Evolutionary conservation across 2,113 vertebrate species (phyloP).

Genomic region (Dendropsophus ebraccatus): DNA sequence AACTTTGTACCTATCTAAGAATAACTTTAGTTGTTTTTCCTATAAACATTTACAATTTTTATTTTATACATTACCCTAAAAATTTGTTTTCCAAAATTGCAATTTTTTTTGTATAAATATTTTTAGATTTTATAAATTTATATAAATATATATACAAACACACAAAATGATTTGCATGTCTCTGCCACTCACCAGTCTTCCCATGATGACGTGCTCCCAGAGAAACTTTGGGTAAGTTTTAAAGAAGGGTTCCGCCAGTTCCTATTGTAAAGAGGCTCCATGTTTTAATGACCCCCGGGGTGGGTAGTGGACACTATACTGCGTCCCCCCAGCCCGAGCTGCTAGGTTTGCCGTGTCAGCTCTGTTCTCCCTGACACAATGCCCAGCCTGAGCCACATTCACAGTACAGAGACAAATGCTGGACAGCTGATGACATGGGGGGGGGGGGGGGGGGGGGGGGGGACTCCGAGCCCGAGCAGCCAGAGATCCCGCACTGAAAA

Average conservation of each 20-base stretch:
- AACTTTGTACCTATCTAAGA: too few relatives aligned
- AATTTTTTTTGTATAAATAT: background rate
- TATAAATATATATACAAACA: too few relatives aligned
- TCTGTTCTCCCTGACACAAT: constrained; percentile 34
- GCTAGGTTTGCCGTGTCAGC: background rate
- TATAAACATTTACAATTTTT: too few relatives aligned
- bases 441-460: background rate
- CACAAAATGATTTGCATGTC: too few relatives aligned
- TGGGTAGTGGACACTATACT: background rate
- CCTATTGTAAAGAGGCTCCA: constrained; percentile 33
- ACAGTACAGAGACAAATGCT: background rate
- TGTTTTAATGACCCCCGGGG: background rate
- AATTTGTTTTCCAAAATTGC: too few relatives aligned
- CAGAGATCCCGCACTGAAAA: background rate
- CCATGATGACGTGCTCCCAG: constrained; percentile 29
- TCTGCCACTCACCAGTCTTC: constrained; percentile 50
- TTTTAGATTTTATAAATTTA: too few relatives aligned
- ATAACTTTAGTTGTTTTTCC: too few relatives aligned
- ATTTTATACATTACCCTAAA: too few relatives aligned
- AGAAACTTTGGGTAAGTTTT: constrained; percentile 23
- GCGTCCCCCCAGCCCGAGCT: background rate
- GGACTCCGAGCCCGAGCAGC: background rate
- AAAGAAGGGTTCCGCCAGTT: constrained; percentile 12
- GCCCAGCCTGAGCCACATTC: background rate
- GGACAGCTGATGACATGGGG: constrained; percentile 46